A percentile compares a stretch with the other conserved stretches of the same genome.
Evolutionary conservation across 2,888 invertebrate species (phyloP).

Genomic region (Hesperia comma): DNA sequence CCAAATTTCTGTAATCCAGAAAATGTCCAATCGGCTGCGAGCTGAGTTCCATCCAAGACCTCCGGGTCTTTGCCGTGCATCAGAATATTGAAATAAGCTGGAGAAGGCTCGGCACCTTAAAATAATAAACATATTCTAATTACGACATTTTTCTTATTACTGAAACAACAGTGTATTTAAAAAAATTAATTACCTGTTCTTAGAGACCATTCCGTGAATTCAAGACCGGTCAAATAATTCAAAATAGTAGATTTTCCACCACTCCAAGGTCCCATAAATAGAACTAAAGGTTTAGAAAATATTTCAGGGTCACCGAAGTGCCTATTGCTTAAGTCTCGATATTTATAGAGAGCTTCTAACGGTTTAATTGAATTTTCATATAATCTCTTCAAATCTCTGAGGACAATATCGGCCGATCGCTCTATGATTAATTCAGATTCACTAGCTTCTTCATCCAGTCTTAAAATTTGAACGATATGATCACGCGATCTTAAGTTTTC

Average conservation of each 20-base stretch:
- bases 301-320: slow-evolving; percentile 97
- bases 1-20: slow-evolving; percentile 97
- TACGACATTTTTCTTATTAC: not conserved
- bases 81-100: slow-evolving; percentile 95
- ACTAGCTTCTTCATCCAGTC: slow-evolving; percentile 90
- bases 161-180: slow-evolving; percentile 1
- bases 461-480: slow-evolving; percentile 91
- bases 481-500: slow-evolving; percentile 90
- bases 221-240: slow-evolving; percentile 95
- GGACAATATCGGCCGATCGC: slow-evolving; percentile 89
- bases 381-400: slow-evolving; percentile 92
- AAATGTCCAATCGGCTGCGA: slow-evolving; percentile 98
- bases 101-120: slow-evolving; percentile 96
- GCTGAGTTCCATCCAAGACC: slow-evolving; percentile 94
- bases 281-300: slow-evolving; percentile 95
- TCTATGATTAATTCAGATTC: slow-evolving; percentile 88
- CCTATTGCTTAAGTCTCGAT: slow-evolving; percentile 94
- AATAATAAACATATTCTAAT: not conserved
- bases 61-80: slow-evolving; percentile 94
- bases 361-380: slow-evolving; percentile 95
- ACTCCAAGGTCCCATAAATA: slow-evolving; percentile 98
- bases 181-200: slow-evolving; percentile 88
- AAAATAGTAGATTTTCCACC: slow-evolving; percentile 97
- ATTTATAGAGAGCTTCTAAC: slow-evolving; percentile 94
- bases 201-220: slow-evolving; percentile 91